phyloP scores from a whole-genome alignment of 2,113 vertebrate genomes.

The Pseudorectes ferrugineus region DNA sequence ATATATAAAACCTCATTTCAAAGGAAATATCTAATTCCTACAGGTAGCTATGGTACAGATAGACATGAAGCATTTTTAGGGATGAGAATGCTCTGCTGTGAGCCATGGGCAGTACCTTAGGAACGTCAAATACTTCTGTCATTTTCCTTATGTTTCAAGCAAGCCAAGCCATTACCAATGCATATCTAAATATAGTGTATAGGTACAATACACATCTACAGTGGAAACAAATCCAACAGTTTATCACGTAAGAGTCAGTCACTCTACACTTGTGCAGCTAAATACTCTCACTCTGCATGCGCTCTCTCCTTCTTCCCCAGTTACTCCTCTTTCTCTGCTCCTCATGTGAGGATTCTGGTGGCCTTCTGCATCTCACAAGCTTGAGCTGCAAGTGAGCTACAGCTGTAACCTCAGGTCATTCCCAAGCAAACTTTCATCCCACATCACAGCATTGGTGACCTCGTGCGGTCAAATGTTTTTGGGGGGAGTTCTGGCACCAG shows the following conservation, averaged over 20 bases:
- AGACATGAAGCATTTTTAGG: neutral
- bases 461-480: neutral
- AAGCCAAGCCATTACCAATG: neutral
- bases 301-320: neutral
- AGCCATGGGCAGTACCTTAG: neutral
- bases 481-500: neutral
- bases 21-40: neutral
- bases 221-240: neutral
- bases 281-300: neutral
- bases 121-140: neutral
- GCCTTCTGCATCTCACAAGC: neutral
- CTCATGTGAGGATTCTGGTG: neutral
- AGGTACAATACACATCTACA: neutral
- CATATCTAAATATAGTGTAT: neutral
- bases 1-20: neutral
- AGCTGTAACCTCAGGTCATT: neutral
- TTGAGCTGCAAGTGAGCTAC: neutral
- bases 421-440: neutral
- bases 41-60: neutral
- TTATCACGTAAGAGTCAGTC: neutral
- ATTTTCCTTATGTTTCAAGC: neutral
- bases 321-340: neutral
- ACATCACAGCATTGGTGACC: neutral
- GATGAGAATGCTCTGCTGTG: neutral
- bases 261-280: neutral